These are phyloP conservation scores for Bujurquina vittata DNA, from an alignment of 2,113 vertebrate genomes.

Conservation along the genomic window DNA sequence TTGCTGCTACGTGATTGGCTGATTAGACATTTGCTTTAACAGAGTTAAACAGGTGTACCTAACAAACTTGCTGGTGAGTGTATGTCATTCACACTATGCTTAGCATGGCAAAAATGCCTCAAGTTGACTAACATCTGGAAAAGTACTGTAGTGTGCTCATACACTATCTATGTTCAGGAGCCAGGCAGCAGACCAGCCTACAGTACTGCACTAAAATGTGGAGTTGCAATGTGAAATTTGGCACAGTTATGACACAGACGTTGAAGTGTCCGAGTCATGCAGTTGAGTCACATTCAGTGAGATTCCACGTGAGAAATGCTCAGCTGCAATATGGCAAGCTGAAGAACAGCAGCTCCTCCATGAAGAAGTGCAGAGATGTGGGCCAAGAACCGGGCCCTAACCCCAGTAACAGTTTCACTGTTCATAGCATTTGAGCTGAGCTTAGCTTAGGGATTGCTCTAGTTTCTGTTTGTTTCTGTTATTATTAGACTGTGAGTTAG, in stretches of 20 bases:
- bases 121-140: not conserved
- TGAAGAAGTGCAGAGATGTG: constrained; percentile 45
- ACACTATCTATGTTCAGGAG: constrained; percentile 4
- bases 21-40: not conserved
- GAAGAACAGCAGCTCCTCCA: constrained; percentile 23
- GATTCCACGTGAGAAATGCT: constrained; percentile 12
- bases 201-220: constrained; percentile 50
- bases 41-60: not conserved
- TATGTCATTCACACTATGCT: not conserved
- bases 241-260: constrained; percentile 41
- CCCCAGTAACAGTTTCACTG: constrained; percentile 37
- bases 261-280: constrained; percentile 23
- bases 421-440: constrained; percentile 16
- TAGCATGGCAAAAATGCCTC: not conserved
- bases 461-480: not conserved
- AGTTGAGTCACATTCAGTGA: constrained; percentile 40
- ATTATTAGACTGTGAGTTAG: not conserved
- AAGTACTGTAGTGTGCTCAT: not conserved
- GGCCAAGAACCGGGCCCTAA: not conserved
- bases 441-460: not conserved
- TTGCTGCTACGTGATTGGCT: not conserved
- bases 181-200: constrained; percentile 1
- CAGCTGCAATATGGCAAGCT: constrained; percentile 4
- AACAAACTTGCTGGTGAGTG: not conserved
- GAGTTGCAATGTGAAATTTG: constrained; percentile 60